Percentiles rank a stretch among this genome's conserved stretches.
phyloP scores from a whole-genome alignment of 1,140 invertebrate species.

The Halesus radiatus region DNA sequence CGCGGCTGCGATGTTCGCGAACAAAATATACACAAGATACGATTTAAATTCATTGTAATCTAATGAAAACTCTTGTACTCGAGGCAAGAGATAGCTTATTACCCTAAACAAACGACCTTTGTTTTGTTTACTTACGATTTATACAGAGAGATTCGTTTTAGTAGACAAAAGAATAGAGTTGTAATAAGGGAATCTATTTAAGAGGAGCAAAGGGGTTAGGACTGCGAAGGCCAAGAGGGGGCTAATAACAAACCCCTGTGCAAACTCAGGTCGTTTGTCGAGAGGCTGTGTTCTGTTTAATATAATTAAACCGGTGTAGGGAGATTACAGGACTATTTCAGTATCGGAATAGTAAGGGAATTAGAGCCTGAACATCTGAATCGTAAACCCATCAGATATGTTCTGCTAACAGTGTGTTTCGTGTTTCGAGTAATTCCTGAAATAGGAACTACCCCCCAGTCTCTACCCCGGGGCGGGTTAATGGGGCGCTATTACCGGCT shows the following conservation, averaged over 20 bases:
- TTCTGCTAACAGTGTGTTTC: constrained; percentile 7
- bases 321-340: constrained; percentile 48
- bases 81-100: constrained; percentile 4
- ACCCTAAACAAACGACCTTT: constrained; percentile 9
- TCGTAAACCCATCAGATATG: constrained; percentile 43
- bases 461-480: constrained; percentile 5
- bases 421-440: neutral
- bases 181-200: constrained; percentile 22
- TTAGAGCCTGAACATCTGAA: constrained; percentile 41
- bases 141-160: neutral
- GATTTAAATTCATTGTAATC: neutral
- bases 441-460: neutral
- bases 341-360: constrained; percentile 18
- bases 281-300: constrained; percentile 36
- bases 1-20: neutral
- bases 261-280: constrained; percentile 37
- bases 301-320: constrained; percentile 47
- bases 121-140: constrained; percentile 12
- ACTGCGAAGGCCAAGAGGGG: neutral
- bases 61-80: neutral
- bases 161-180: constrained; percentile 15
- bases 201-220: neutral
- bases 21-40: neutral
- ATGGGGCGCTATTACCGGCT: neutral
- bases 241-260: constrained; percentile 42